Evolutionary conservation across 1,140 invertebrate genomes (phyloP), one percentile per base, ranked within the genome.

Genomic region (Nomia melanderi): DNA sequence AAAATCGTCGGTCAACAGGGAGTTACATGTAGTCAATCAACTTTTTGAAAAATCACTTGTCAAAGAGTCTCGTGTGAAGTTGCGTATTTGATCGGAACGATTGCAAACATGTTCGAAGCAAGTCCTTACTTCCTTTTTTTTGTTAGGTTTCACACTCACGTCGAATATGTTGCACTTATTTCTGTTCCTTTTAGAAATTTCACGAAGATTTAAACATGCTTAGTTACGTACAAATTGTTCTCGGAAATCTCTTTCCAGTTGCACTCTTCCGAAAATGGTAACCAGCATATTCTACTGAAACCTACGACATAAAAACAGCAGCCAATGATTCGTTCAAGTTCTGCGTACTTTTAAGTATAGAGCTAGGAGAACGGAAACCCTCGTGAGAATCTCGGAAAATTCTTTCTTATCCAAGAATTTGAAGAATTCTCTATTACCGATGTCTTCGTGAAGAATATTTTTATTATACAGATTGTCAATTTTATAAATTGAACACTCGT

Each of bases 191-290:
- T 27, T 3, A 0, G 9, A 33, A n/a, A 39, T n/a, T 33, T 12
- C 20, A 23, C 31, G 33, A n/a, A 47, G 11, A 6, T 33, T 8
- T 59, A 8, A 29, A 41, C 23, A 56, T 60, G 8, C 17, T 47
- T 36, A 60, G 33, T 20, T 57, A 39, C 36, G 36, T 50, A 50
- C 23, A 7, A 73, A 57, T 29, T 17, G n/a, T 36, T n/a, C 12
- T 36, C 53, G 62, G 41, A 7, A 62, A 31, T 7, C 9, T 27
- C 29, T 31, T 9, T n/a, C 12, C 27, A 70, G 41, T 36, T 54
- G 29, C 64, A 53, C 53, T 23, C 29, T 78, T n/a, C 17, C 70
- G 67, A 82, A 83, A 70, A 67, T 74, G 39, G 70, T 69, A 44
- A 50, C 39, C 44, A 36, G 17, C 25, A 62, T 44, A 47, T 54